Conservation (phyloP, 2,888 invertebrate species). For the Eledona agricola region DNA sequence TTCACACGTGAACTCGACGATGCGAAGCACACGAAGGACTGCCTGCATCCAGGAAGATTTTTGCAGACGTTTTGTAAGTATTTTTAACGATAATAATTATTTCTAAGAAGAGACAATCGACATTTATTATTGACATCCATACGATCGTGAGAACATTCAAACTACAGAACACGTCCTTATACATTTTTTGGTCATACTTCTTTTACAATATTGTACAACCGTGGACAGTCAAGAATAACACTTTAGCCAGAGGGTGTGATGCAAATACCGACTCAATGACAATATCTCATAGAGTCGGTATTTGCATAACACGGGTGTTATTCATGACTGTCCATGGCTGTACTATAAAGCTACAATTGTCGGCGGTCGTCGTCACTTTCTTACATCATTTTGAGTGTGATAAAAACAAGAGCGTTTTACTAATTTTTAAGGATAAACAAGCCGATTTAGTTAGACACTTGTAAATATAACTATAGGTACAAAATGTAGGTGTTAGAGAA, state of each 20-base stretch:
- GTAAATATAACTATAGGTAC: constrained; percentile 51
- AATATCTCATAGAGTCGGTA: no score
- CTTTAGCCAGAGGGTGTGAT: no score
- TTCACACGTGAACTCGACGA: constrained; percentile 39
- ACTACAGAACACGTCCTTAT: constrained; percentile 21
- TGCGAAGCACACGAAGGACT: no score
- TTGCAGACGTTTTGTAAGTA: constrained; percentile 47
- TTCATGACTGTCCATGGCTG: no score
- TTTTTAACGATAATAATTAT: constrained; percentile 51
- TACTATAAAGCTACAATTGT: no score
- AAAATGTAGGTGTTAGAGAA: constrained; percentile 48
- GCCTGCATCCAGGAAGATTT: constrained; percentile 24
- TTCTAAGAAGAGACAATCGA: constrained; percentile 52
- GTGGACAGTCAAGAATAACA: no score
- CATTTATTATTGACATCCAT: constrained; percentile 36
- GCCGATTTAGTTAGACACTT: constrained; percentile 40
- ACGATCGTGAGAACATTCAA: constrained; percentile 14
- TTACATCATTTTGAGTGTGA: constrained; percentile 45
- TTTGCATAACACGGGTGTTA: no score
- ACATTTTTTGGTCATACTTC: constrained; percentile 24
- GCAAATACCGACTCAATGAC: no score
- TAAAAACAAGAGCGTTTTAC: constrained; percentile 38
- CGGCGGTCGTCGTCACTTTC: no score
- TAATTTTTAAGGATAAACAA: constrained; percentile 38
- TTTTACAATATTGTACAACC: constrained; percentile 26